Evolutionary conservation across 2,888 invertebrate genomes (phyloP).

Genomic region (Lobophora halterata): DNA sequence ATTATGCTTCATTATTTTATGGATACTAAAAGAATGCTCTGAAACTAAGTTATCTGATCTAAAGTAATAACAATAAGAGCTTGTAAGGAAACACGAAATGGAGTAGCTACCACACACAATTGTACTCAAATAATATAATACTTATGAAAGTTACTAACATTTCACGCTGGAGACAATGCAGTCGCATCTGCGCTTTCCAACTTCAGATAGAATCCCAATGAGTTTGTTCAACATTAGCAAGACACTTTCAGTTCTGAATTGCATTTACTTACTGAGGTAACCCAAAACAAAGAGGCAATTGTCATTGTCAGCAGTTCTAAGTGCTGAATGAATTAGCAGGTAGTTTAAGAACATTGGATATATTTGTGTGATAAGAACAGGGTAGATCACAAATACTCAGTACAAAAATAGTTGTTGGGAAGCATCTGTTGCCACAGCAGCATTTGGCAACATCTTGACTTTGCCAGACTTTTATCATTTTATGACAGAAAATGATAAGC

Average conservation of each 20-base stretch:
- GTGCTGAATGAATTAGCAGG: conserved; percentile 2
- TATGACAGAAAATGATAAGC: conserved; percentile 28
- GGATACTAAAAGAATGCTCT: no score
- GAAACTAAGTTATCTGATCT: no score
- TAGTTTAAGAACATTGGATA: conserved; percentile 12
- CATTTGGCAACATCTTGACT: conserved; percentile 29
- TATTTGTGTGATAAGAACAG: conserved; percentile 13
- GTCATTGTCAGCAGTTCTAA: conserved; percentile 10
- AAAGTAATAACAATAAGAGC: no score
- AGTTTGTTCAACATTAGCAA: conserved; percentile 49
- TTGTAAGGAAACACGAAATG: no score
- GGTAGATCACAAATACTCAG: conserved; percentile 8
- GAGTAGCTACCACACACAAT: neutral
- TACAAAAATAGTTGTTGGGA: conserved; percentile 7
- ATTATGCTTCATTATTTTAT: no score
- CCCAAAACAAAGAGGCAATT: conserved; percentile 36
- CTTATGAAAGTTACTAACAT: conserved; percentile 47
- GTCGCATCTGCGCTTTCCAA: conserved; percentile 43
- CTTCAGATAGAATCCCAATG: conserved; percentile 42
- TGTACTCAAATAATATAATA: neutral
- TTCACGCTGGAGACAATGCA: conserved; percentile 44
- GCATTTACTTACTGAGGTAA: conserved; percentile 45
- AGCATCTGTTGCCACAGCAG: conserved; percentile 19
- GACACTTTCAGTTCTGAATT: conserved; percentile 40
- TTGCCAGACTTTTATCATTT: conserved; percentile 24